These are phyloP conservation scores for Tachyglossus aculeatus DNA, from an alignment of 2,797 vertebrate species.

Conservation along the genomic window DNA sequence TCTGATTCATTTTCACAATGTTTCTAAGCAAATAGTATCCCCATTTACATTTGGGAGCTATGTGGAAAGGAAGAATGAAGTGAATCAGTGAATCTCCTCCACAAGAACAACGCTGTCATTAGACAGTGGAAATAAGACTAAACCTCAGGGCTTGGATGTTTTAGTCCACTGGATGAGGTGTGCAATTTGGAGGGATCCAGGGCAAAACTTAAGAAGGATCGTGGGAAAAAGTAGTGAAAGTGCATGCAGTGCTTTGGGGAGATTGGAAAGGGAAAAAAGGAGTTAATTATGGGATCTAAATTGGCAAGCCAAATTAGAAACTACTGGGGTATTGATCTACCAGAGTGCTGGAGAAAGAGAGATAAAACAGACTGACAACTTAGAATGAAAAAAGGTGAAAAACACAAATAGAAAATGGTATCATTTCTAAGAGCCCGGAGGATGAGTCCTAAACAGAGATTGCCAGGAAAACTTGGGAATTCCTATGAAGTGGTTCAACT, in stretches of 20 bases:
- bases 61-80: not conserved
- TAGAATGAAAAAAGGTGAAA: not conserved
- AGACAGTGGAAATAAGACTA: not conserved
- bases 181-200: no score
- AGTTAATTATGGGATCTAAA: conserved; percentile 2
- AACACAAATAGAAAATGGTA: not conserved
- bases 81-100: not conserved
- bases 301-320: not conserved
- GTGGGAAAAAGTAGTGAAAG: not conserved
- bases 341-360: conserved; percentile 3
- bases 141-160: not conserved
- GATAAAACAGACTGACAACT: not conserved
- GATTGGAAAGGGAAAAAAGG: not conserved
- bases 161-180: no score
- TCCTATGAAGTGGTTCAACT: no score
- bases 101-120: not conserved
- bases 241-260: no score
- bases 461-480: not conserved
- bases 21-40: no score
- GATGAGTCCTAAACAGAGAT: not conserved
- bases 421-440: not conserved
- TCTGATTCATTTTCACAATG: no score
- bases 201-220: not conserved
- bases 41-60: no score
- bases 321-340: not conserved